Evolutionary conservation across 2,113 vertebrate genomes (phyloP).

Genomic region (Oryzias melastigma): DNA sequence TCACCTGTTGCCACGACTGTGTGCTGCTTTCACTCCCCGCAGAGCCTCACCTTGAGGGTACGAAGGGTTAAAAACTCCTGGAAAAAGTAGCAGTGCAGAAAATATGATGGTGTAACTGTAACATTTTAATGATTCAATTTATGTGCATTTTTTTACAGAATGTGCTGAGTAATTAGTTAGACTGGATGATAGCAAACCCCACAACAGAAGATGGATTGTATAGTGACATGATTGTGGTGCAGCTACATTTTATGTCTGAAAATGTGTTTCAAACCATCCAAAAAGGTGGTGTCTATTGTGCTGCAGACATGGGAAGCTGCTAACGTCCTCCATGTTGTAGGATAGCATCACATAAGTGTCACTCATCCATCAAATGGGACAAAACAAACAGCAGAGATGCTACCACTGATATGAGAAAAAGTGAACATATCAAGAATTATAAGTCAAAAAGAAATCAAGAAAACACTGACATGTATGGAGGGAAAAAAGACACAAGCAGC

Average conservation of each 20-base stretch:
- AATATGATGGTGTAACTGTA: neutral
- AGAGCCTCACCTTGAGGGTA: constrained; percentile 21
- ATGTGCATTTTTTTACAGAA: neutral
- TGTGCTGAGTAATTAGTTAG: neutral
- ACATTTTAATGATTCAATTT: neutral
- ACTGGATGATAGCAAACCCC: neutral
- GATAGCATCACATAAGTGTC: no score
- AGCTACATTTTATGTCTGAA: neutral
- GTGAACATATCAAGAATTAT: no score
- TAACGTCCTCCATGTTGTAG: no score
- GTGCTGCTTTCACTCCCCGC: constrained; percentile 27
- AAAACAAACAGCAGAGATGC: no score
- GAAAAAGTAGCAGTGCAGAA: neutral
- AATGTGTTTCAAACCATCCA: constrained; percentile 10
- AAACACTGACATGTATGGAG: no score
- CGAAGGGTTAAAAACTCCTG: neutral
- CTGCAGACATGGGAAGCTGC: no score
- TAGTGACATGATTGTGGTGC: constrained; percentile 7
- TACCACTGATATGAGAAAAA: no score
- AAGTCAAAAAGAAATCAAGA: no score
- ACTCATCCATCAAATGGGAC: no score
- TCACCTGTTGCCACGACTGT: constrained; percentile 19
- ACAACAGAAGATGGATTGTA: neutral
- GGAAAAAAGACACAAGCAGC: no score
- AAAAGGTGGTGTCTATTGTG: constrained; percentile 15